A percentile compares a stretch with the other conserved stretches of the same genome.
These are phyloP conservation scores for Trisateles emortualis DNA, from an alignment of 2,888 invertebrate species.

Conservation along the genomic window DNA sequence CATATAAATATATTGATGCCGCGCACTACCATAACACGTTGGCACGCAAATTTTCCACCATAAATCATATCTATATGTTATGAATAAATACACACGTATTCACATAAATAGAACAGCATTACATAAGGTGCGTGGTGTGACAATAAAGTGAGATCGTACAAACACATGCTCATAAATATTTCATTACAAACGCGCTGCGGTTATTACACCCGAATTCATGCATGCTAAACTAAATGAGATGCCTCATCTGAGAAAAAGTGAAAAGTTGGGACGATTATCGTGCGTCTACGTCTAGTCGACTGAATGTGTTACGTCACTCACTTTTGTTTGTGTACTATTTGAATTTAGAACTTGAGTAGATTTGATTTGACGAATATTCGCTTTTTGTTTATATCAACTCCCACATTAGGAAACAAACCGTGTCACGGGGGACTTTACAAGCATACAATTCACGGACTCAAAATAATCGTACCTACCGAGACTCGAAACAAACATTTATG, in stretches of 20 bases:
- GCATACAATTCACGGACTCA: too few relatives aligned
- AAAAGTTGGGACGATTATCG: slow-evolving; percentile 49
- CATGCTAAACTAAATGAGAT: slow-evolving; percentile 59
- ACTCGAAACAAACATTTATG: too few relatives aligned
- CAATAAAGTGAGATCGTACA: slow-evolving; percentile 64
- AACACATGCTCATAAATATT: slow-evolving; percentile 69
- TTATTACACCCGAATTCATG: slow-evolving; percentile 80
- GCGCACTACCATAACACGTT: neutral
- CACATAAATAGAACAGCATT: slow-evolving; percentile 36
- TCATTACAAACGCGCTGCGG: slow-evolving; percentile 64
- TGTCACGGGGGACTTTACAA: too few relatives aligned
- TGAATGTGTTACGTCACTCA: slow-evolving; percentile 18
- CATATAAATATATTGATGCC: neutral
- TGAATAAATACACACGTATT: slow-evolving; percentile 12
- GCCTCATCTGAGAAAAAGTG: slow-evolving; percentile 60
- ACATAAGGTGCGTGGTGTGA: slow-evolving; percentile 48
- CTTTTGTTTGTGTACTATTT: neutral
- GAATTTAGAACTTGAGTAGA: slow-evolving; percentile 4
- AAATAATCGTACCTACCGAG: too few relatives aligned
- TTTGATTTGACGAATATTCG: too few relatives aligned
- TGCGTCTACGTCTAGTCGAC: slow-evolving; percentile 4
- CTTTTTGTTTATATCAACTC: too few relatives aligned
- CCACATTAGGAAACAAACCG: too few relatives aligned
- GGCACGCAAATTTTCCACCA: slow-evolving; percentile 25
- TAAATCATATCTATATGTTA: slow-evolving; percentile 12